Conservation (phyloP, 2,113 vertebrate species). For the Neolamprologus modestus region DNA sequence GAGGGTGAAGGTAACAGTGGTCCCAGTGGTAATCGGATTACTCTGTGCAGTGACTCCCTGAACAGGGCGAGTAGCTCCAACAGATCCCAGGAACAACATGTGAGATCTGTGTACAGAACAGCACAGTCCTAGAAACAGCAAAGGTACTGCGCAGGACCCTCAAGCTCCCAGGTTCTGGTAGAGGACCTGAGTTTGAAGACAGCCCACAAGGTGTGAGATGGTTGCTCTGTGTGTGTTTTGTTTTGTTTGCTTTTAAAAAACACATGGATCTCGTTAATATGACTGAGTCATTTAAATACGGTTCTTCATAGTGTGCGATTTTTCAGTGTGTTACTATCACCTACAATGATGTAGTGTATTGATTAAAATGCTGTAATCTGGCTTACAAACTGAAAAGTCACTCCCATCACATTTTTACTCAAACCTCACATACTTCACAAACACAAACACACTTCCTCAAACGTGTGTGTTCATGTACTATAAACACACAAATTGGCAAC, state of each 20-base stretch:
- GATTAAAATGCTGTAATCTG: neutral
- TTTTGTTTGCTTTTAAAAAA: neutral
- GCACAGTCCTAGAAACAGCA: neutral
- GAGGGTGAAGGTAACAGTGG: neutral
- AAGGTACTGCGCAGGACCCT: neutral
- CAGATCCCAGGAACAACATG: neutral
- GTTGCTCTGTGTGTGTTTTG: neutral
- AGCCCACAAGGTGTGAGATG: neutral
- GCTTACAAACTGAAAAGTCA: neutral
- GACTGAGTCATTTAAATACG: neutral
- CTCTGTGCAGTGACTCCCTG: neutral
- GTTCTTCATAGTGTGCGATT: neutral
- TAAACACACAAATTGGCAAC: neutral
- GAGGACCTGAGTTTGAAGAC: neutral
- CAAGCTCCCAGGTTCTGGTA: neutral
- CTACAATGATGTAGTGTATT: neutral
- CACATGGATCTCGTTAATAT: neutral
- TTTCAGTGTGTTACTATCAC: neutral
- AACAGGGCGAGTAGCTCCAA: neutral
- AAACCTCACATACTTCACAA: neutral
- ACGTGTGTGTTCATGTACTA: neutral
- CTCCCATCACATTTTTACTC: neutral
- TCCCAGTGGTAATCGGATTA: neutral
- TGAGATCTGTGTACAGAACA: fast-evolving
- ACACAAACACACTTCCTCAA: neutral